Conservation (phyloP, 1,140 invertebrate species). For the Drosophila chauvacae region DNA sequence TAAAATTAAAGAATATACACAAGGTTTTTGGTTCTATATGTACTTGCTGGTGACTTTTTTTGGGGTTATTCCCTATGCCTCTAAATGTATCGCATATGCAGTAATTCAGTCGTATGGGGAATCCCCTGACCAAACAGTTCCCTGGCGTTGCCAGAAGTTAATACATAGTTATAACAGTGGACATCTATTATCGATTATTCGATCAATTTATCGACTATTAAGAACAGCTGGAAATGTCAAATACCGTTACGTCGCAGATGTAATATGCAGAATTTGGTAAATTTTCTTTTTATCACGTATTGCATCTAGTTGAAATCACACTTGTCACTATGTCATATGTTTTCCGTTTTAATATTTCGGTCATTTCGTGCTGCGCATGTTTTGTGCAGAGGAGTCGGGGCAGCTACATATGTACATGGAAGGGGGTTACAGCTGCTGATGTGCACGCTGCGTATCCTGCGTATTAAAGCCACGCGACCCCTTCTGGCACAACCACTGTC, state of each 20-base stretch:
- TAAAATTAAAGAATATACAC: too few relatives aligned
- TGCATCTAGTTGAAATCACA: background rate
- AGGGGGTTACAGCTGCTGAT: slow-evolving; percentile 13
- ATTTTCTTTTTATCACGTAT: background rate
- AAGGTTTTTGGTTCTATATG: too few relatives aligned
- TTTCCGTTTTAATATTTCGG: slow-evolving; percentile 20
- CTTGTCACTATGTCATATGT: slow-evolving; percentile 41
- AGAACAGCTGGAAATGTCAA: background rate
- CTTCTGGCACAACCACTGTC: background rate
- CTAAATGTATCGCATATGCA: too few relatives aligned
- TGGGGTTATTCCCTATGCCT: too few relatives aligned
- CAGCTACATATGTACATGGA: background rate
- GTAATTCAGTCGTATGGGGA: background rate
- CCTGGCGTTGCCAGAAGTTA: background rate
- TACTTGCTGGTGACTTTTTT: too few relatives aligned
- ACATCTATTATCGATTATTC: background rate
- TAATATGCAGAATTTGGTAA: background rate
- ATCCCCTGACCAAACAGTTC: background rate
- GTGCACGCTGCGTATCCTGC: slow-evolving; percentile 25
- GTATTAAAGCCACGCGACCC: background rate
- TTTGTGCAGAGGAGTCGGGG: slow-evolving; percentile 29
- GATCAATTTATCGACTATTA: background rate
- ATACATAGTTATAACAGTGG: background rate
- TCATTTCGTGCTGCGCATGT: slow-evolving; percentile 38
- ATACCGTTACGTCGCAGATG: background rate